Base-by-base conservation (phyloP, 2,113 vertebrate species). In the Arenaria interpres region DNA sequence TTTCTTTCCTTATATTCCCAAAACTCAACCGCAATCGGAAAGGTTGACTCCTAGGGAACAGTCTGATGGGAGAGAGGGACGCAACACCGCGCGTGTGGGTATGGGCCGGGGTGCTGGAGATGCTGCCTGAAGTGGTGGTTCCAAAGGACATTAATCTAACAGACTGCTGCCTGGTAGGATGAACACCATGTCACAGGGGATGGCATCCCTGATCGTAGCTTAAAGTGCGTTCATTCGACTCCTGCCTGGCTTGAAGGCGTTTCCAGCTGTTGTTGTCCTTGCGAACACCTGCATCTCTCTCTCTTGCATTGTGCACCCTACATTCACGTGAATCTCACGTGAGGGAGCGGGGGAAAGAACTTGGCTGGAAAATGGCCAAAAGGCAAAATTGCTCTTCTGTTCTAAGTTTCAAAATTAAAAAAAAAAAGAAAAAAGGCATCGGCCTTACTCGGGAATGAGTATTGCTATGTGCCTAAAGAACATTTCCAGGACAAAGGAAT, bases 11-110 rank as follows among this genome's bases (percentile, higher is more conserved):
- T 64, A 7, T 35, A 39, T 84, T 80, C 63, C 30, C 28, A 84
- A 35, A 91, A 64, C 23, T 77, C 35, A 79, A 57, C 8, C 43
- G 39, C 57, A 83, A 73, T 64, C 23, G 72, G 76, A 86, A 90
- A 56, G 21, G 10, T 62, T 86, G 53, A 30, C 18, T 86, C 43
- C 62, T 59, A 54, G 48, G 30, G 39, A 86, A 21, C 25, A 83
- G 18, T 27, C 32, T 84, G 59, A 27, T 84, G 24, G 68, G 54
- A 77, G 35, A 80, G 27, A 24, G 57, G 80, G 24, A 71, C 2
- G 2, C 37, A 66, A 62, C 21, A 62, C 27, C 1, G 0, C 1
- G 0, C 1, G 2, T 77, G 41, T 6, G 25, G 64, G 48, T 13
- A 5, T 45, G 39, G 76, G 57, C 39, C 0, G 0, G 17, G 5